phyloP scores from a whole-genome alignment of 2,113 vertebrate species.

The Protobothrops mucrosquamatus region DNA sequence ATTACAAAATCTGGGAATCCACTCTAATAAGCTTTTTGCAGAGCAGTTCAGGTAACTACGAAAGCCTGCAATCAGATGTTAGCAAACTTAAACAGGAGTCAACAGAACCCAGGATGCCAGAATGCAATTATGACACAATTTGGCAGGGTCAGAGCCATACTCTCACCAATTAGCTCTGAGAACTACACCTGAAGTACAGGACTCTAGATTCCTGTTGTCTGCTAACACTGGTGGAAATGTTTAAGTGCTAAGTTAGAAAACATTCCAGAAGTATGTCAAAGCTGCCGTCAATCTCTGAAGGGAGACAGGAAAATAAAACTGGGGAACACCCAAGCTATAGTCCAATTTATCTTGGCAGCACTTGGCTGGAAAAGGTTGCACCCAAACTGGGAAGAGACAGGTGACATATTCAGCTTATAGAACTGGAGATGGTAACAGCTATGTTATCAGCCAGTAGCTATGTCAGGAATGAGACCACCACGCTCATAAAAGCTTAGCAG shows the following conservation, averaged over 20 bases:
- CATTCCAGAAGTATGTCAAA: background rate
- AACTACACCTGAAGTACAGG: background rate
- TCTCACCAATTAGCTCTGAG: background rate
- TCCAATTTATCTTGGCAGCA: background rate
- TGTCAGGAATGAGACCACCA: background rate
- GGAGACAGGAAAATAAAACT: background rate
- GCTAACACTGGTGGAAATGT: background rate
- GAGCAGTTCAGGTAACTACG: background rate
- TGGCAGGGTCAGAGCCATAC: background rate
- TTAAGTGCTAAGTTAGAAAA: background rate
- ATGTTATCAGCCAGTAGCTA: background rate
- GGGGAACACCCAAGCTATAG: background rate
- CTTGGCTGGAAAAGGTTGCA: background rate
- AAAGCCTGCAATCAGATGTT: background rate
- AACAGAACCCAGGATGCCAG: background rate
- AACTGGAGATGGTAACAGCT: background rate
- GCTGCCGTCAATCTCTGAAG: background rate
- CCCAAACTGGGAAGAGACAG: background rate
- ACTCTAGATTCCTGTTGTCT: background rate
- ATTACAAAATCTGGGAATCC: background rate
- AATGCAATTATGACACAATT: background rate
- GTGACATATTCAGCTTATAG: background rate
- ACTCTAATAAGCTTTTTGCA: background rate
- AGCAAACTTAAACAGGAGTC: background rate
- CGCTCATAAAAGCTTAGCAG: background rate